Evolutionary conservation across 2,113 vertebrate genomes (phyloP), one percentile per base, ranked within the genome.

Genomic region (Columba janthina): DNA sequence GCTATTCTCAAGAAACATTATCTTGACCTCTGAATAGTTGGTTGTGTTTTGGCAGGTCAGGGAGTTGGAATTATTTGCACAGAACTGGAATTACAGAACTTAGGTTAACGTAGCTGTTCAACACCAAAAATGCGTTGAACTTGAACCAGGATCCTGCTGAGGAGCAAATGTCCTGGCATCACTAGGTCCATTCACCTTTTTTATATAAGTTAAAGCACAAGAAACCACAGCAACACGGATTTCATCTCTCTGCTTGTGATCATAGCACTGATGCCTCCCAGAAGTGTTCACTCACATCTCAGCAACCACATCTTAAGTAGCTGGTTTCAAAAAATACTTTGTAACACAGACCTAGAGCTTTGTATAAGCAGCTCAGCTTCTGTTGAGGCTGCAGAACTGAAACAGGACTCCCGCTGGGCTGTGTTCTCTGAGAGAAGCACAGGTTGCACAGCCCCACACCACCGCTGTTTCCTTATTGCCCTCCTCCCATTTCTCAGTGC

Each of bases 21-120:
- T 60, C 61, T 13, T 57, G 88, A 71, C 76, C 84, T 74, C 67
- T 32, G 75, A 19, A 40, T 48, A 46, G 38, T 5, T 61, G 77
- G 46, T 40, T 44, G 73, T 29, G 46, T 31, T 75, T 67, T 78
- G 65, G 54, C 64, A 4, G 26, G 53, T 44, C 79, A 29, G 38
- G 1, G 34, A 46, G 69, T 11, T 28, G 46, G 85, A 31, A 54
- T 42, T 34, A 40, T 11, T 51, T 67, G 40, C 31, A 54, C 70
- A 70, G 40, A 65, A 15, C 34, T 56, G 15, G 24, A 51, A 17
- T 54, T 26, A 2, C 44, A 72, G 36, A 50, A 10, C 34, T 38
- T 5, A 6, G 0, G 5, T 19, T 48, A 77, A 34, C 13, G 0
- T 6, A 3, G 28, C 31, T 66, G 40, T 51, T 83, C 21, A 28